Percentiles rank a stretch among this genome's conserved stretches.
These are phyloP conservation scores for Zhuqinia jingwanae DNA, from an alignment of 2,888 invertebrate genomes.

Conservation along the genomic window DNA sequence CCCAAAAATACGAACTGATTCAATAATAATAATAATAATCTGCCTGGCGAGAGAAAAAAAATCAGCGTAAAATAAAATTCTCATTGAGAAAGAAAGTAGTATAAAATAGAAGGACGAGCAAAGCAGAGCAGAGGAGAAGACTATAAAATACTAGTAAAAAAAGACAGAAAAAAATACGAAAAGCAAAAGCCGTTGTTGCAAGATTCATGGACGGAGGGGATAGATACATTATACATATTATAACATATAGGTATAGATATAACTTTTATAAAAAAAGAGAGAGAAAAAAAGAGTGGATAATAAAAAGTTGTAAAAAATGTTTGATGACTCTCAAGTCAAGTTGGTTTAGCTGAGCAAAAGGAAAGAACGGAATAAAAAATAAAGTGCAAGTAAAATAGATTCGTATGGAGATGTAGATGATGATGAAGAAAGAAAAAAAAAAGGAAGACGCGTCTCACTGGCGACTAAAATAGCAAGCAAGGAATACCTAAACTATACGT, in stretches of 20 bases:
- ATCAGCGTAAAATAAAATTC: neutral
- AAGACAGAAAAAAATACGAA: too few species aligned
- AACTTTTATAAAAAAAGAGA: too few species aligned
- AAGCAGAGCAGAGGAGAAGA: too few species aligned
- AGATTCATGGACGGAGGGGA: neutral
- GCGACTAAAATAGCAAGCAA: neutral
- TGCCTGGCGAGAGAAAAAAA: neutral
- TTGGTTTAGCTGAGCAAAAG: too few species aligned
- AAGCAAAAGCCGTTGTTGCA: too few species aligned
- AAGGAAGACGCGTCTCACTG: conserved; percentile 17
- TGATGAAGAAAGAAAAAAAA: neutral
- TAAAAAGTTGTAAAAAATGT: neutral
- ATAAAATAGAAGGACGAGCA: neutral
- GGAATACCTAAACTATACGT: neutral
- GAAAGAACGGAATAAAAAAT: too few species aligned
- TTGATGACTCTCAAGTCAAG: neutral
- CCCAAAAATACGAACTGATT: neutral
- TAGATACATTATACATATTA: too few species aligned
- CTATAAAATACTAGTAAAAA: too few species aligned
- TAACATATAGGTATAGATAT: too few species aligned
- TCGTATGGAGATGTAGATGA: too few species aligned
- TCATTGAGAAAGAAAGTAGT: too few species aligned
- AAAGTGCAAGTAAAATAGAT: too few species aligned
- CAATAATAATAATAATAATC: neutral
- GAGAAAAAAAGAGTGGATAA: conserved; percentile 1